Conservation (phyloP, 2,113 vertebrate species). For the Eira barbara region DNA sequence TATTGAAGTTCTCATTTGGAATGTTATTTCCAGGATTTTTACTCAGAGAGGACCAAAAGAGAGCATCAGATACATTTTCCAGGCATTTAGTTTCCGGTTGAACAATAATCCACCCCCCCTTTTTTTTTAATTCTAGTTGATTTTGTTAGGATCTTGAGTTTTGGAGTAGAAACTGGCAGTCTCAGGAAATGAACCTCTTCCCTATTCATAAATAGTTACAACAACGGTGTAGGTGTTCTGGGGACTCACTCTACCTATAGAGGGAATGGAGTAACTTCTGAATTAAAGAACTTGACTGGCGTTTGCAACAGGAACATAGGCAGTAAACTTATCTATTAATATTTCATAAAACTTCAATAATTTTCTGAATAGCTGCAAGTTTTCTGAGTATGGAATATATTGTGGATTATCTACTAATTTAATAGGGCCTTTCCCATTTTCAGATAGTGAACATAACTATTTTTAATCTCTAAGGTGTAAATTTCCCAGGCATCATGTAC, state of each 20-base stretch:
- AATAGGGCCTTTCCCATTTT: neutral
- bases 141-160: conserved; percentile 53
- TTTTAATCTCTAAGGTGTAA: neutral
- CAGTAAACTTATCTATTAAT: neutral
- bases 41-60: conserved; percentile 48
- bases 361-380: neutral
- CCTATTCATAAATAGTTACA: neutral
- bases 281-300: neutral
- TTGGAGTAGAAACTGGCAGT: neutral
- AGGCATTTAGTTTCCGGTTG: conserved; percentile 34
- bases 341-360: neutral
- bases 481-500: neutral
- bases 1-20: conserved; percentile 49
- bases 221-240: neutral
- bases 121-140: neutral
- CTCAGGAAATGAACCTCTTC: neutral
- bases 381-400: neutral
- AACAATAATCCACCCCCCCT: neutral
- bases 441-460: neutral
- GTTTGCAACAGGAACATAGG: neutral
- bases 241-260: neutral
- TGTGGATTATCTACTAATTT: neutral
- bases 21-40: conserved; percentile 55
- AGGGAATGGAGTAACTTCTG: neutral
- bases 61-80: conserved; percentile 29